Evolutionary conservation across 2,888 invertebrate genomes (phyloP).

Genomic region (Drosophila acutilabella): DNA sequence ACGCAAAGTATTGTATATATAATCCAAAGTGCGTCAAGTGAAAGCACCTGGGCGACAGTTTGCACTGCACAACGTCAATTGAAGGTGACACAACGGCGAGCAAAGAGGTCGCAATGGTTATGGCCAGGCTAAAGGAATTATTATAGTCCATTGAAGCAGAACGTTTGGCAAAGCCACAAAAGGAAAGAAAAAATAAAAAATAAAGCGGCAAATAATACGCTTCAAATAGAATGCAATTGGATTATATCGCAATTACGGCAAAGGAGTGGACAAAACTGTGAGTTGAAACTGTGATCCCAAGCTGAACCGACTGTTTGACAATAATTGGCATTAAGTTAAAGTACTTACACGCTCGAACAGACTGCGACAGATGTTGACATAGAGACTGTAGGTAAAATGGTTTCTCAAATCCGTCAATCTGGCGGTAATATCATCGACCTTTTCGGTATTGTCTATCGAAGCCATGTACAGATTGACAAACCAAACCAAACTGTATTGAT

Average conservation of each 20-base stretch:
- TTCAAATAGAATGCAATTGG: constrained; percentile 66
- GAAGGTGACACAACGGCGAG: constrained; percentile 32
- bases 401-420: constrained; percentile 91
- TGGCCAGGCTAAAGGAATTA: constrained; percentile 49
- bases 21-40: constrained; percentile 25
- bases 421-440: constrained; percentile 91
- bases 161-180: constrained; percentile 46
- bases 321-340: constrained; percentile 45
- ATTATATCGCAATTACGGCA: constrained; percentile 67
- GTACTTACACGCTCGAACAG: constrained; percentile 93
- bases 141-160: constrained; percentile 55
- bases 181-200: constrained; percentile 47
- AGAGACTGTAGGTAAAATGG: constrained; percentile 95
- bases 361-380: constrained; percentile 96
- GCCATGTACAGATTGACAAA: constrained; percentile 95
- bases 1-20: neutral
- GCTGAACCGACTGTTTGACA: constrained; percentile 31
- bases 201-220: constrained; percentile 56
- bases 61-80: constrained; percentile 36
- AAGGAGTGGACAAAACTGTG: constrained; percentile 3
- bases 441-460: constrained; percentile 94
- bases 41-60: constrained; percentile 25
- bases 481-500: constrained; percentile 97
- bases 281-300: constrained; percentile 18
- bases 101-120: constrained; percentile 20